Percentiles rank a stretch among this genome's conserved stretches.
These are phyloP conservation scores for Ameiurus melas DNA, from an alignment of 2,113 vertebrate genomes.

Conservation along the genomic window DNA sequence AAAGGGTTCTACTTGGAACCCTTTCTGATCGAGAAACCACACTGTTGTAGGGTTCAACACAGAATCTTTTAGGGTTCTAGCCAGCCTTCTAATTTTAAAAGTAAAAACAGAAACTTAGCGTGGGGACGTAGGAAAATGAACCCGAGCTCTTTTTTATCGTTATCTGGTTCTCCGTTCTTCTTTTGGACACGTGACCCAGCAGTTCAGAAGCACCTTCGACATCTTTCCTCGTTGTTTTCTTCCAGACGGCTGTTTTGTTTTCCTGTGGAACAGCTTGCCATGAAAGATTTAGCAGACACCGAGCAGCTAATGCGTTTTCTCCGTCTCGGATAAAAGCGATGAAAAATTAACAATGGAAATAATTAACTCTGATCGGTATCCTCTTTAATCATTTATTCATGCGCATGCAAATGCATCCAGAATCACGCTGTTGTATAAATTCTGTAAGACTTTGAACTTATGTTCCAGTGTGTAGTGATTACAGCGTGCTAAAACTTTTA, in stretches of 20 bases:
- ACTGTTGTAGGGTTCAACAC: background rate
- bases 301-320: constrained; percentile 91
- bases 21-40: background rate
- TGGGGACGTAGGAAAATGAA: background rate
- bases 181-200: constrained; percentile 13
- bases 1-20: background rate
- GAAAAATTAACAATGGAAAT: constrained; percentile 87
- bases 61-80: background rate
- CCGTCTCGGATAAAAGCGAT: constrained; percentile 78
- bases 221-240: constrained; percentile 66
- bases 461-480: constrained; percentile 73
- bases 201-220: constrained; percentile 21
- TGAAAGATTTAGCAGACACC: constrained; percentile 84
- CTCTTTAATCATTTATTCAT: constrained; percentile 81
- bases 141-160: background rate
- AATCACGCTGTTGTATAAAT: constrained; percentile 75
- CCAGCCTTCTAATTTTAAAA: background rate
- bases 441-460: constrained; percentile 76
- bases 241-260: constrained; percentile 72
- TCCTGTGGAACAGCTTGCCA: constrained; percentile 75
- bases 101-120: background rate
- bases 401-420: constrained; percentile 77
- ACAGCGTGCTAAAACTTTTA: constrained; percentile 65
- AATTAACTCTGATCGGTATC: constrained; percentile 89
- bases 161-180: constrained; percentile 25